A percentile compares a stretch with the other conserved stretches of the same genome.
phyloP scores from a whole-genome alignment of 2,113 vertebrate genomes.

The Halcyon malimbica region DNA sequence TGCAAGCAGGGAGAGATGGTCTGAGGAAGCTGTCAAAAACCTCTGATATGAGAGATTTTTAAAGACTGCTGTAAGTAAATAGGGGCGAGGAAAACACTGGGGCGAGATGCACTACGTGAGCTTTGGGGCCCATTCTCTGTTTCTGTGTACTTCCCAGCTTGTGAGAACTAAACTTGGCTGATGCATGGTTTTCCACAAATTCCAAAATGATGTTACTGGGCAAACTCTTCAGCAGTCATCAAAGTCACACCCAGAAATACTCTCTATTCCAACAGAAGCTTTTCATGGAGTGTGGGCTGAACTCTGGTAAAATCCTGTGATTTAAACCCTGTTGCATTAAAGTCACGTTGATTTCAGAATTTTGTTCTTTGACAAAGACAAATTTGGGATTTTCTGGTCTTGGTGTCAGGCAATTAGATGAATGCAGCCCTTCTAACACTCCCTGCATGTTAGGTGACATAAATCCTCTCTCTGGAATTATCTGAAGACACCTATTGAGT shows the following conservation, averaged over 20 bases:
- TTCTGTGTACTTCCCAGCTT: not conserved
- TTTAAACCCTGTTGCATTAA: not conserved
- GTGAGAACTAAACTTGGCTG: not conserved
- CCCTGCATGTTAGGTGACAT: not conserved
- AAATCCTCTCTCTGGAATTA: conserved; percentile 11
- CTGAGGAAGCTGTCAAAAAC: not conserved
- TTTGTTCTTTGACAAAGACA: conserved; percentile 12
- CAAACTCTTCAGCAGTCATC: not conserved
- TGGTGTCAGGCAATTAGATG: not conserved
- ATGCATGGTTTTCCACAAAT: not conserved
- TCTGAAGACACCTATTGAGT: conserved; percentile 11
- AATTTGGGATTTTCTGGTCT: conserved; percentile 37
- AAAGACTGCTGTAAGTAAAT: not conserved
- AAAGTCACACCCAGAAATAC: not conserved
- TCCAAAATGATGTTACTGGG: not conserved
- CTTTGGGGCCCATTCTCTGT: not conserved
- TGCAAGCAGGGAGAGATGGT: not conserved
- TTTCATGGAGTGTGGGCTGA: not conserved
- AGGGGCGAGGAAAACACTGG: not conserved
- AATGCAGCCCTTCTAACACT: conserved; percentile 8
- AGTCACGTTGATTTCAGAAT: conserved; percentile 25
- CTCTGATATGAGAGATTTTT: not conserved
- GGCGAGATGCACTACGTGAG: not conserved
- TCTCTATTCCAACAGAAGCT: not conserved
- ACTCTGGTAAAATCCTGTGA: not conserved